phyloP scores from a whole-genome alignment of 2,888 invertebrate species.

The Cosmorhoe ocellata region DNA sequence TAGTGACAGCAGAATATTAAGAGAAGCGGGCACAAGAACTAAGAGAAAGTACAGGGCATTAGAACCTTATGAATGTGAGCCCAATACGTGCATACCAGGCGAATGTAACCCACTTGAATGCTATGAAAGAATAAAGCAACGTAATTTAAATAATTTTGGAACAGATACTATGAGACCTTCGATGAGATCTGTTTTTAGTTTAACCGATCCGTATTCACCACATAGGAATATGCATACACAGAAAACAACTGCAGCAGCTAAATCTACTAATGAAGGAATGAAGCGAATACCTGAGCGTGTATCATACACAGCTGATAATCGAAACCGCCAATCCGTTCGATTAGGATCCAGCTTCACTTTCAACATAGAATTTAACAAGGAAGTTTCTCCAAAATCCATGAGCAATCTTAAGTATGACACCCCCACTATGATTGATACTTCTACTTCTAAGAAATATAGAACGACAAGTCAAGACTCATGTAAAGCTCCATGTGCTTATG shows the following conservation, averaged over 20 bases:
- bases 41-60: slow-evolving; percentile 23
- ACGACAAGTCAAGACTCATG: slow-evolving; percentile 7
- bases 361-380: slow-evolving; percentile 36
- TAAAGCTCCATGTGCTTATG: not conserved
- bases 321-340: slow-evolving; percentile 25
- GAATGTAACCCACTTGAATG: slow-evolving; percentile 46
- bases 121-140: slow-evolving; percentile 38
- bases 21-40: slow-evolving; percentile 26
- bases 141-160: slow-evolving; percentile 22
- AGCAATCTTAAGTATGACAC: not conserved
- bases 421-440: not conserved
- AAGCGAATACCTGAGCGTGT: slow-evolving; percentile 6
- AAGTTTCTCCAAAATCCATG: slow-evolving; percentile 5
- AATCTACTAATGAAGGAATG: not conserved
- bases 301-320: slow-evolving; percentile 1
- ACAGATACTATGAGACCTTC: slow-evolving; percentile 12
- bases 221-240: slow-evolving; percentile 9
- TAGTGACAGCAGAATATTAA: slow-evolving; percentile 11
- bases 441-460: slow-evolving; percentile 1
- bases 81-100: slow-evolving; percentile 43
- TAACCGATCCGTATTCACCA: slow-evolving; percentile 6
- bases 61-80: slow-evolving; percentile 49
- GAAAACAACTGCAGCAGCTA: not conserved
- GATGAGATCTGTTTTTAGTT: slow-evolving; percentile 17
- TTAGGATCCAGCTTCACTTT: slow-evolving; percentile 36